These are phyloP conservation scores for Pao palembangensis DNA, from an alignment of 2,113 vertebrate species.

Conservation along the genomic window DNA sequence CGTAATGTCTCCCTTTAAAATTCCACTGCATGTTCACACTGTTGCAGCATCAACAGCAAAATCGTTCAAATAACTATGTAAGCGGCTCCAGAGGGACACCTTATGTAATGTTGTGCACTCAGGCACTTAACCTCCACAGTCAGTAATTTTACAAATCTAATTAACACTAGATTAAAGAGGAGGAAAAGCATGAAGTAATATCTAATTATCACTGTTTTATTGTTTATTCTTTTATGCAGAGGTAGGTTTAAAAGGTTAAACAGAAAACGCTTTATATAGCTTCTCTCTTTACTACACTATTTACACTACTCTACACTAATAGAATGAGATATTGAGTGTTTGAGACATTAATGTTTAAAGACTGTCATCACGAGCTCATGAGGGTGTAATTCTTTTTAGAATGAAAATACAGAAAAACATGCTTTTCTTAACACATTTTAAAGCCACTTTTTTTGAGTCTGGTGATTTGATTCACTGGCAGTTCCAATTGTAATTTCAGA, in stretches of 20 bases:
- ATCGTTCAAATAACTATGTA: background rate
- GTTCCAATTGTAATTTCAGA: background rate
- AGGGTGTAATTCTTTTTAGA: too few relatives aligned
- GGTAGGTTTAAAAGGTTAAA: too few relatives aligned
- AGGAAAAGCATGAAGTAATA: background rate
- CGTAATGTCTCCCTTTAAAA: background rate
- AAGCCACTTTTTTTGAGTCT: too few relatives aligned
- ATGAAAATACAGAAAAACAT: too few relatives aligned
- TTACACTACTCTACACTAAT: too few relatives aligned
- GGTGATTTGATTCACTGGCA: background rate
- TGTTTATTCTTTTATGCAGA: background rate
- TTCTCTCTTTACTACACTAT: too few relatives aligned
- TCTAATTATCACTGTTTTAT: background rate
- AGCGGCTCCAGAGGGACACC: conserved; percentile 2
- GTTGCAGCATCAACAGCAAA: conserved; percentile 18
- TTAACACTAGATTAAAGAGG: background rate
- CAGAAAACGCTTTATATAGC: too few relatives aligned
- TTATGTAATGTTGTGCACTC: conserved; percentile 4
- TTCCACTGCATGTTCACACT: conserved; percentile 1
- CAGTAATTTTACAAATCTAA: background rate
- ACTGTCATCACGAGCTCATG: too few relatives aligned
- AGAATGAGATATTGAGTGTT: too few relatives aligned
- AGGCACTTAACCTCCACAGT: conserved; percentile 2
- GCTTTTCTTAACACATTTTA: too few relatives aligned
- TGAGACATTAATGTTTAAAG: too few relatives aligned